Evolutionary conservation across 2,888 invertebrate species (phyloP).

Genomic region (Isotomurus palustris): DNA sequence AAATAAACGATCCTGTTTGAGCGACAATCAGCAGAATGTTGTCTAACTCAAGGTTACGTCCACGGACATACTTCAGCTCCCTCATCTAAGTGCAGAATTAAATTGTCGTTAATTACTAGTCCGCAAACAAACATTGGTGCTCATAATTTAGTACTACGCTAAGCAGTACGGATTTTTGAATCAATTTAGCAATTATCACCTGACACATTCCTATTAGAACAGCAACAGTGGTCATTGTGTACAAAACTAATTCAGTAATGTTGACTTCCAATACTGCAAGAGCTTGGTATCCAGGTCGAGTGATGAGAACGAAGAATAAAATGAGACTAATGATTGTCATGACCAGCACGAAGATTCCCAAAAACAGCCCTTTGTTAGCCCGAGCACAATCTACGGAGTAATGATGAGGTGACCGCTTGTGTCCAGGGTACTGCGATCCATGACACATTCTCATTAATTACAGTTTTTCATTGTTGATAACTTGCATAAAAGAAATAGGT

Average conservation of each 20-base stretch:
- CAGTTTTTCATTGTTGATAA: neutral
- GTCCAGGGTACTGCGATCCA: slow-evolving; percentile 30
- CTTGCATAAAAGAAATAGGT: neutral
- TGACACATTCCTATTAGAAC: slow-evolving; percentile 84
- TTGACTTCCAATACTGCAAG: slow-evolving; percentile 85
- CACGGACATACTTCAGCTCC: slow-evolving; percentile 76
- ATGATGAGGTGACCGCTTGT: slow-evolving; percentile 61
- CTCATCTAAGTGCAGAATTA: slow-evolving; percentile 55
- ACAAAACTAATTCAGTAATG: slow-evolving; percentile 79
- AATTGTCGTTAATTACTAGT: neutral
- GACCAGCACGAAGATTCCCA: slow-evolving; percentile 71
- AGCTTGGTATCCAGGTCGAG: slow-evolving; percentile 71
- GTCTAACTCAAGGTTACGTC: slow-evolving; percentile 75
- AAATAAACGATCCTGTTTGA: slow-evolving; percentile 89
- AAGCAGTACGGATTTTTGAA: neutral
- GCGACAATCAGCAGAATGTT: slow-evolving; percentile 89
- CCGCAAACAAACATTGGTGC: neutral
- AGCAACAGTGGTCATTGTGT: slow-evolving; percentile 78
- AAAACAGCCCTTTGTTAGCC: slow-evolving; percentile 88
- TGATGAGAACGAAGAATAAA: slow-evolving; percentile 82
- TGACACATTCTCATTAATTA: neutral
- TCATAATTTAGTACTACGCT: too few species aligned
- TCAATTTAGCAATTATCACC: slow-evolving; percentile 44
- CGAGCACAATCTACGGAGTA: slow-evolving; percentile 91
- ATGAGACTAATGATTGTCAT: slow-evolving; percentile 86